These are phyloP conservation scores for Proteles cristata DNA, from an alignment of 2,113 vertebrate species.

Conservation along the genomic window DNA sequence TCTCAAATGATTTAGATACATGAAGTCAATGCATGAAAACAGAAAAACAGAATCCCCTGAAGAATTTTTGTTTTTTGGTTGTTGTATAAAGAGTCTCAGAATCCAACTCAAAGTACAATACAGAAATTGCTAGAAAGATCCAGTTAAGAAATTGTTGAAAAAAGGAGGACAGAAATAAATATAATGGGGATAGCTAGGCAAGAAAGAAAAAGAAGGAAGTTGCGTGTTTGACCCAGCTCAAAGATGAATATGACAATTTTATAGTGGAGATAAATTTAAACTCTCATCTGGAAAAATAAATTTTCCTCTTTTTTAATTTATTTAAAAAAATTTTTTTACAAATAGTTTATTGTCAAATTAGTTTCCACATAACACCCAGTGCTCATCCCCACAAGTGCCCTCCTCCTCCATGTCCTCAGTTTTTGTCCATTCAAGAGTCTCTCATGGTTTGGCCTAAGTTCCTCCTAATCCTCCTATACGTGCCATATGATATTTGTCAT, in stretches of 20 bases:
- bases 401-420: too few species aligned
- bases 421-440: too few species aligned
- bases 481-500: too few species aligned
- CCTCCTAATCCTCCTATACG: too few species aligned
- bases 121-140: not conserved
- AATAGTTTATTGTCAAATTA: too few species aligned
- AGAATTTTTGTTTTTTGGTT: not conserved
- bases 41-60: constrained; percentile 8
- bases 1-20: not conserved
- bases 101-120: not conserved
- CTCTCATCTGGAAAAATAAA: not conserved
- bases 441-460: too few species aligned
- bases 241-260: not conserved
- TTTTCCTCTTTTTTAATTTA: not conserved
- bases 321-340: too few species aligned
- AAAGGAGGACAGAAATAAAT: constrained; percentile 42
- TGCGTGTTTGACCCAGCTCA: not conserved
- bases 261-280: not conserved
- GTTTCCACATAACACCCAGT: too few species aligned
- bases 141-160: not conserved
- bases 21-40: not conserved
- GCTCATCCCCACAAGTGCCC: too few species aligned
- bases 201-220: not conserved
- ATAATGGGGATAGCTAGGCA: not conserved
- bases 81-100: not conserved